Conservation (phyloP, 2,797 vertebrate species). For the Erethizon dorsatum region DNA sequence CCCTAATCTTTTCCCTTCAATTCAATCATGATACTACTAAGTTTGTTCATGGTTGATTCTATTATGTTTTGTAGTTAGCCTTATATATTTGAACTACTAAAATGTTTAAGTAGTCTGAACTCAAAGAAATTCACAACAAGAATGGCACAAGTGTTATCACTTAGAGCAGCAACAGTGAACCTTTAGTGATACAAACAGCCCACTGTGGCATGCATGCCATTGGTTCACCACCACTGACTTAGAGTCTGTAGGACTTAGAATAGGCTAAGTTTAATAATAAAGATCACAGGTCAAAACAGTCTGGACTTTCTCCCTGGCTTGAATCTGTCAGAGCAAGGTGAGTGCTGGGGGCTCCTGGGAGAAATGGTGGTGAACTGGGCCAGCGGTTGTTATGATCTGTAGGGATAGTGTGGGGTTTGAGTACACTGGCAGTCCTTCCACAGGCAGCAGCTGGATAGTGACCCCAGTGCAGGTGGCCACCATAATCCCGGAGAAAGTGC, state of each 20-base stretch:
- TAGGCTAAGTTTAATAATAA: constrained; percentile 43
- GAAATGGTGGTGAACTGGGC: neutral
- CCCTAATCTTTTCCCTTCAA: constrained; percentile 18
- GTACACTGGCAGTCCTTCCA: neutral
- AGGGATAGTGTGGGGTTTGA: neutral
- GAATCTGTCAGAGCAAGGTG: neutral
- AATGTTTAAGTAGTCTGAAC: constrained; percentile 68
- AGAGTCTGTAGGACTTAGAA: neutral
- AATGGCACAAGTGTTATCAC: constrained; percentile 3
- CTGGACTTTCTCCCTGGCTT: neutral
- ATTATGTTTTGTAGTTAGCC: constrained; percentile 68
- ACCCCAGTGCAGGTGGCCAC: neutral
- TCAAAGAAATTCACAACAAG: constrained; percentile 4
- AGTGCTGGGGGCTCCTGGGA: neutral
- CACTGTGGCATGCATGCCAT: neutral
- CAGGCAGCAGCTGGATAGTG: neutral
- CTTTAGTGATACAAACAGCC: neutral
- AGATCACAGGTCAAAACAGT: neutral
- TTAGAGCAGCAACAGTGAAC: neutral
- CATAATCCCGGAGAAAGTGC: neutral
- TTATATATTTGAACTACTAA: constrained; percentile 21
- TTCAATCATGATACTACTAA: constrained; percentile 32
- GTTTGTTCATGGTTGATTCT: constrained; percentile 61
- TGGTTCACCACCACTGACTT: neutral
- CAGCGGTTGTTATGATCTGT: neutral